These are phyloP conservation scores for Schizopygopsis pylzovi DNA, from an alignment of 2,797 vertebrate species.

Conservation along the genomic window DNA sequence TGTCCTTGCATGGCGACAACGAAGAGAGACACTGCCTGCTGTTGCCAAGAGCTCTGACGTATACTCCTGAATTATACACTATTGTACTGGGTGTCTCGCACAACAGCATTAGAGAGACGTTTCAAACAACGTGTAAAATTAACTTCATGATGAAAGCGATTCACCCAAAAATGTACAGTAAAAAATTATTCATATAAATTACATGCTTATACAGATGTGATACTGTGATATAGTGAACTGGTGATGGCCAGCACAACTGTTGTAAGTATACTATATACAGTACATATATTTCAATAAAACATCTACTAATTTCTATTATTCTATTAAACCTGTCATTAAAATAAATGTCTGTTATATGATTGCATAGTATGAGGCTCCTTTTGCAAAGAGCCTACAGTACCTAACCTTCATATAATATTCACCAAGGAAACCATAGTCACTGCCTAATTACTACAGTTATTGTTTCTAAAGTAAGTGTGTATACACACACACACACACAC, in stretches of 20 bases:
- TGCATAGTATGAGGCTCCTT: background rate
- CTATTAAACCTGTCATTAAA: background rate
- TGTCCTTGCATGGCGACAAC: slow-evolving; percentile 43
- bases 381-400: background rate
- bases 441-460: background rate
- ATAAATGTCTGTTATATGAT: background rate
- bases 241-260: background rate
- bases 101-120: slow-evolving; percentile 14
- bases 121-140: background rate
- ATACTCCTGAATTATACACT: slow-evolving; percentile 61
- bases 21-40: slow-evolving; percentile 45
- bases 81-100: slow-evolving; percentile 45
- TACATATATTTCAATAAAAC: background rate
- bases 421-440: background rate
- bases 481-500: too few relatives aligned
- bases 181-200: background rate
- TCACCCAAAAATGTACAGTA: background rate
- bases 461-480: background rate
- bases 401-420: background rate
- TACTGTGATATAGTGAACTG: background rate
- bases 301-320: background rate
- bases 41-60: slow-evolving; percentile 57
- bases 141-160: background rate
- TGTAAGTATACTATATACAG: background rate
- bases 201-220: background rate